phyloP scores from a whole-genome alignment of 92 coral and sea anemone genomes.

The Chrysogorgia sp. region DNA sequence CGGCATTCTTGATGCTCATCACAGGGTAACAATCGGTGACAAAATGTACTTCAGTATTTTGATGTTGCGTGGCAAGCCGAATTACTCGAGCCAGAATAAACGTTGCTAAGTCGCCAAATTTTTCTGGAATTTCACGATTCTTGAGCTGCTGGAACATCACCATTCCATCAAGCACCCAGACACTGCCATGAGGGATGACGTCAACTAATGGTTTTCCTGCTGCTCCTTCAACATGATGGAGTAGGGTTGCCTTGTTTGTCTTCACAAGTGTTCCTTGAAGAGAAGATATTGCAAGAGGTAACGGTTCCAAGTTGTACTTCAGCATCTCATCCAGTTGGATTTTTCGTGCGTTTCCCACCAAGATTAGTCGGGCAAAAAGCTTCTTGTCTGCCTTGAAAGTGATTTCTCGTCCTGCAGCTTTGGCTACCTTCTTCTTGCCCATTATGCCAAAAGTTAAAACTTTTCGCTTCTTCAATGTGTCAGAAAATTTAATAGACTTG shows the following conservation, averaged over 20 bases:
- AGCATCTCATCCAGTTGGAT: constrained; percentile 39
- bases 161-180: constrained; percentile 69
- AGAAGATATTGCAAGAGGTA: constrained; percentile 26
- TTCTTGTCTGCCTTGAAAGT: constrained; percentile 54
- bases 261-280: constrained; percentile 30
- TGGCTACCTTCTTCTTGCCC: constrained; percentile 21
- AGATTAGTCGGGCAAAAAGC: constrained; percentile 36
- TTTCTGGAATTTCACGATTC: constrained; percentile 26
- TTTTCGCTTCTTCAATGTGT: constrained; percentile 24
- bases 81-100: constrained; percentile 2
- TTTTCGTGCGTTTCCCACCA: constrained; percentile 32
- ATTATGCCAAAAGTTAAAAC: not conserved
- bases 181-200: constrained; percentile 53
- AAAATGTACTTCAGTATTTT: constrained; percentile 19
- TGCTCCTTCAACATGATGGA: constrained; percentile 24
- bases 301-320: constrained; percentile 36
- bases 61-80: constrained; percentile 19
- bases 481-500: constrained; percentile 28
- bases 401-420: constrained; percentile 33
- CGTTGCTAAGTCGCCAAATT: constrained; percentile 27
- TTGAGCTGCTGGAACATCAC: constrained; percentile 61
- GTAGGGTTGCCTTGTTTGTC: constrained; percentile 29
- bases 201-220: constrained; percentile 14
- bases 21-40: constrained; percentile 38
- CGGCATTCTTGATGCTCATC: constrained; percentile 61